Conservation (phyloP, 2,113 vertebrate species). For the Morone chrysops region DNA sequence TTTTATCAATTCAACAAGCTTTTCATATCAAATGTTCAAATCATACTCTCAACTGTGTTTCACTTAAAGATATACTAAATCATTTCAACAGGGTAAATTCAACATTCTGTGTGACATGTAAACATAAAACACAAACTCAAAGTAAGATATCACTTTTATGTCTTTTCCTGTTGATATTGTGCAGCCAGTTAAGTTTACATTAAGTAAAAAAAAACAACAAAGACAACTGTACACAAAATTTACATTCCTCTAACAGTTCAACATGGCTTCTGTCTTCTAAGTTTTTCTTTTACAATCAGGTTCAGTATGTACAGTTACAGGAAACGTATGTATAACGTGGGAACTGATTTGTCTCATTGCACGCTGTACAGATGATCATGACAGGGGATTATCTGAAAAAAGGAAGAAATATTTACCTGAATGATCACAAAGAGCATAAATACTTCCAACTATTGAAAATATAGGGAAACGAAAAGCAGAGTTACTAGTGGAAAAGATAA, state of each 20-base stretch:
- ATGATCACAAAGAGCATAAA: slow-evolving; percentile 35
- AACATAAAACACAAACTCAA: slow-evolving; percentile 73
- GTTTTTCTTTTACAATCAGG: slow-evolving; percentile 63
- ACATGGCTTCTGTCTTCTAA: slow-evolving; percentile 76
- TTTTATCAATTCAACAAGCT: slow-evolving; percentile 62
- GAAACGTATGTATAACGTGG: slow-evolving; percentile 18
- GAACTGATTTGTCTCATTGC: slow-evolving; percentile 52
- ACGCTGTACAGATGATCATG: slow-evolving; percentile 19
- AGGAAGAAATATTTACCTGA: slow-evolving; percentile 30
- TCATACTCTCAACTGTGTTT: slow-evolving; percentile 54
- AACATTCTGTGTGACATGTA: slow-evolving; percentile 67
- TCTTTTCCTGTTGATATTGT: slow-evolving; percentile 61
- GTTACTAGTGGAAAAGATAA: neutral
- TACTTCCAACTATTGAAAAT: slow-evolving; percentile 21
- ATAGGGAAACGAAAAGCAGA: slow-evolving; percentile 23
- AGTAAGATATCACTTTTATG: slow-evolving; percentile 48
- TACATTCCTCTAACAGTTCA: slow-evolving; percentile 82
- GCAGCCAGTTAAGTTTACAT: slow-evolving; percentile 68
- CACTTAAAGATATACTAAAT: slow-evolving; percentile 68
- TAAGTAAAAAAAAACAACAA: slow-evolving; percentile 55
- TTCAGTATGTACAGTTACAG: slow-evolving; percentile 72
- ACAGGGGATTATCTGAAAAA: neutral
- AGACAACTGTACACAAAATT: slow-evolving; percentile 76
- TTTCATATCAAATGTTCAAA: slow-evolving; percentile 73
- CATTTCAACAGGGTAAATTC: slow-evolving; percentile 50